Conservation (phyloP, 2,797 vertebrate genomes). For the Myotis findleyi region DNA sequence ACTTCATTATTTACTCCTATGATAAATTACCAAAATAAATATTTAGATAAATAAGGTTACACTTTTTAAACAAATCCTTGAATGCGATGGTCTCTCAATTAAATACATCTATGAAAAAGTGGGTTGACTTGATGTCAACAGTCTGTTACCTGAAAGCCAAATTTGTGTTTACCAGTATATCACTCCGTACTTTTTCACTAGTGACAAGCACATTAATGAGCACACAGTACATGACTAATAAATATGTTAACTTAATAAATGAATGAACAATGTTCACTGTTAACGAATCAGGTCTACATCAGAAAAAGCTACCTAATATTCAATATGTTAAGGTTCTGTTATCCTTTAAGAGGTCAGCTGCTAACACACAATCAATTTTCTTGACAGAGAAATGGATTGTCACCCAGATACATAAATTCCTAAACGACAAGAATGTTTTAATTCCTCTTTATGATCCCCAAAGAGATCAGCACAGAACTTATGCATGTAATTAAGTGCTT, state of each 20-base stretch:
- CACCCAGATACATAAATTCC: neutral
- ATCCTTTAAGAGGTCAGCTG: conserved; percentile 15
- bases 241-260: conserved; percentile 41
- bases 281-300: neutral
- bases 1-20: neutral
- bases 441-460: neutral
- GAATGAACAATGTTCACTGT: neutral
- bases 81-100: neutral
- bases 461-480: conserved; percentile 9
- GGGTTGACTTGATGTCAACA: neutral
- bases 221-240: neutral
- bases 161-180: neutral
- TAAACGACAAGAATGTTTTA: neutral
- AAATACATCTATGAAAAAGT: conserved; percentile 19
- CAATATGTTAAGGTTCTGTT: neutral
- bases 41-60: neutral
- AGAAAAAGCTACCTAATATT: conserved; percentile 12
- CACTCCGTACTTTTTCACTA: neutral
- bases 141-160: neutral
- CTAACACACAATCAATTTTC: conserved; percentile 3
- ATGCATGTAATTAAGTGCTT: neutral
- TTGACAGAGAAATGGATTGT: neutral
- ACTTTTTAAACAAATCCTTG: conserved; percentile 5
- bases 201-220: neutral
- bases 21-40: conserved; percentile 50